These are phyloP conservation scores for Thamnophis sirtalis DNA, from an alignment of 2,113 vertebrate genomes.

Conservation along the genomic window DNA sequence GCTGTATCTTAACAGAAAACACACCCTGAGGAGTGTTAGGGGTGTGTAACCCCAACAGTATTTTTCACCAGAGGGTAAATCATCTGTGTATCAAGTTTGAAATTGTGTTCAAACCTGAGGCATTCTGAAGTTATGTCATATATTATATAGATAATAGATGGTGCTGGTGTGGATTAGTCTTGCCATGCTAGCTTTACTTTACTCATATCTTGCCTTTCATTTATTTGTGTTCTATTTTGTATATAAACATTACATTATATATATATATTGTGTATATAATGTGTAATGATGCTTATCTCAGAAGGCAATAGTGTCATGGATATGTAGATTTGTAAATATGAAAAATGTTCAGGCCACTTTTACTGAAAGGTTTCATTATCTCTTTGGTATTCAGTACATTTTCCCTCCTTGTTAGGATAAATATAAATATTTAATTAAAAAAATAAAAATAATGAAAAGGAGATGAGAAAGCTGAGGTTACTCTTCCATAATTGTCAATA, in stretches of 20 bases:
- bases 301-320: background rate
- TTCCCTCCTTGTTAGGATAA: background rate
- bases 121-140: too few relatives aligned
- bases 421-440: background rate
- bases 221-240: background rate
- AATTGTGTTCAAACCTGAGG: too few relatives aligned
- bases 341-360: background rate
- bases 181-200: background rate
- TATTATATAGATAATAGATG: background rate
- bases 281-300: background rate
- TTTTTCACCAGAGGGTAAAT: too few relatives aligned
- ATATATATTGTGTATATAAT: background rate
- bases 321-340: background rate
- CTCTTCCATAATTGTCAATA: background rate
- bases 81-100: too few relatives aligned
- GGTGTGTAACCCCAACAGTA: too few relatives aligned
- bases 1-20: too few relatives aligned
- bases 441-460: background rate
- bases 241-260: background rate
- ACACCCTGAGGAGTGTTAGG: too few relatives aligned
- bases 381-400: background rate
- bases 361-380: background rate
- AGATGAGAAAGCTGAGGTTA: background rate
- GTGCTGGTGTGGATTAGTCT: background rate
- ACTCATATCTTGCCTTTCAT: background rate